Evolutionary conservation across 1,140 invertebrate species (phyloP), one percentile per base, ranked within the genome.

Genomic region (Geopemphigus sp.): DNA sequence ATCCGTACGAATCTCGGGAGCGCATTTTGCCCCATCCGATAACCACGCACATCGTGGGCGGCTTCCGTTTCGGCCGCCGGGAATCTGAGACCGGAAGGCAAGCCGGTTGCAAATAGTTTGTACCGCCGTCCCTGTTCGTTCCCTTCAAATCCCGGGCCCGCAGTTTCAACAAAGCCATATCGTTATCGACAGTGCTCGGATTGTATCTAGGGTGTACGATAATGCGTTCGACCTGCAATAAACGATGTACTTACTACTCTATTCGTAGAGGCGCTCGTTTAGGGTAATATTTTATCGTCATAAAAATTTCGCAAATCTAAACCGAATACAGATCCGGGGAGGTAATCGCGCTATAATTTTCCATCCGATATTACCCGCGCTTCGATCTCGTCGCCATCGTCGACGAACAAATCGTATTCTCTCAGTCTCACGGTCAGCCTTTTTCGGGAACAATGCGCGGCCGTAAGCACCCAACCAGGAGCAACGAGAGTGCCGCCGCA

Each of bases 401-500:
- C 1, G 1, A 73, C 17, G 8, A 26, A 73, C 54, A 73, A 24
- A 73, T 73, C 70, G 5, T 73, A 17, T 39, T 73, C 70, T 0
- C 22, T 73, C 14, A 73, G 29, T 12, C 26, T 87, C 32, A 80
- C 64, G 47, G 64, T 80, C 24, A 73, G 32, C 14, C 29, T 56
- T 73, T 32, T 17, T 22, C 70, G 54, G 19, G 24, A 56, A 32
- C 70, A 73, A 6, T 73, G 70, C 4, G 66, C 66, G 17, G 66
- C 66, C 0, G 96, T 97, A 29, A 97, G 86, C 17, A 97, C 92
- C 95, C 95, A 98, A 26, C 89, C 87, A 0, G 93, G 89, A 1
- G 92, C 91, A 45, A 98, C 90, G 24, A 98, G 84, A 3, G 95
- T 97, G 6, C 95, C 96, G 0, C 95, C 95, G 84, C 95, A 98